Base-by-base conservation (phyloP, 2,113 vertebrate genomes). In the Hippocampus comes region DNA sequence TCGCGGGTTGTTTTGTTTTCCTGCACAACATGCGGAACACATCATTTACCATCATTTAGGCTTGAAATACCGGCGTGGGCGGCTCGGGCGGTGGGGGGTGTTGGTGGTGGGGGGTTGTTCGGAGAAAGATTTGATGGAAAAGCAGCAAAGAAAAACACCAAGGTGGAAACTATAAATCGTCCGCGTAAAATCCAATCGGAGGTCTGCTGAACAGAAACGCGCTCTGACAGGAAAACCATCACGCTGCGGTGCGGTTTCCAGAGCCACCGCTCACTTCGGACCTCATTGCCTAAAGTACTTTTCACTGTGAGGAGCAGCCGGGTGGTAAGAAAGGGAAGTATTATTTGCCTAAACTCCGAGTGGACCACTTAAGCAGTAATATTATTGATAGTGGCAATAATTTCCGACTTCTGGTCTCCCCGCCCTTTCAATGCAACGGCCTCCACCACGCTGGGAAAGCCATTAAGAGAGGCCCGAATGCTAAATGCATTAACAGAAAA, bases 371-470 rank as follows among this genome's bases (percentile, higher is more conserved):
- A 90, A 90, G 89, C 70, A 69, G 85, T 85, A 82, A 78, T 89
- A 88, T 87, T 88, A 89, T 91, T 89, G 84, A 91, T 89, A 86
- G 88, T 86, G 83, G 88, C 86, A 84, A 89, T 90, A 83, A 89
- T 75, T 77, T 85, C 10, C 86, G 80, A 73, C 77, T 82, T 81
- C 88, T 88, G 87, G 87, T 88, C 84, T 84, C 84, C 74, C 87
- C 82, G 78, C 88, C 89, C 85, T 90, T 89, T 84, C 86, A 88
- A 38, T 48, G 84, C 87, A 87, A 86, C 80, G 74, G 81, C 82
- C 83, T 83, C 81, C 46, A 57, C 74, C 67, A 75, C 9, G 41
- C 90, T 92, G 90, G 90, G 82, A 89, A 92, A 91, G 0, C 79
- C 87, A 91, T 91, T 91, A 46, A 46, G 76, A 61, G 72, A 68